Conservation (phyloP, 2,888 invertebrate genomes). For the Drosophila yooni region DNA sequence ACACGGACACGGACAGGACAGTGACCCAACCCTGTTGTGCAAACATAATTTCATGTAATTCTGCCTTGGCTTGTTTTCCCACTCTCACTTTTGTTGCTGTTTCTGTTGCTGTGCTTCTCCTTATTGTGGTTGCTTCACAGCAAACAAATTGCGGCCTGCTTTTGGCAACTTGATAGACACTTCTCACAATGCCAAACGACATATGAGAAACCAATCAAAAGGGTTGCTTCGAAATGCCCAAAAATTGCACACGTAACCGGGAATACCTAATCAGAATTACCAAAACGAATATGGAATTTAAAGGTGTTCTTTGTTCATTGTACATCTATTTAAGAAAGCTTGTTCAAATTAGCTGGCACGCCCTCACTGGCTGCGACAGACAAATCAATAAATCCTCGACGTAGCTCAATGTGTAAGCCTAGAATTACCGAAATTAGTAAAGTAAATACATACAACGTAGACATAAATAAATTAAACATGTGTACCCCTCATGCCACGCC, state of each 20-base stretch:
- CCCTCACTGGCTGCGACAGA: background rate
- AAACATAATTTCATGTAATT: conserved; percentile 74
- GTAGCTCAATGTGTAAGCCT: background rate
- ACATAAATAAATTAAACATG: background rate
- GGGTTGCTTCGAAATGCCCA: background rate
- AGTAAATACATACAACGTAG: background rate
- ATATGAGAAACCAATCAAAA: conserved; percentile 34
- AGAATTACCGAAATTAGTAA: background rate
- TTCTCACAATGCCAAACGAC: conserved; percentile 20
- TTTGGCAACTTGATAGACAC: conserved; percentile 31
- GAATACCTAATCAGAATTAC: background rate
- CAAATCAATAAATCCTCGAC: background rate
- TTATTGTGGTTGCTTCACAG: conserved; percentile 36
- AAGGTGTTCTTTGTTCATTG: background rate
- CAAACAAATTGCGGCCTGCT: conserved; percentile 17
- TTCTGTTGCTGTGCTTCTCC: conserved; percentile 18
- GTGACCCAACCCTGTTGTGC: conserved; percentile 62
- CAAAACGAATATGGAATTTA: background rate
- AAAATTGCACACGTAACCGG: background rate
- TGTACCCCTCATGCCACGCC: background rate
- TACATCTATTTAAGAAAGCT: background rate
- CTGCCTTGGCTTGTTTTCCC: conserved; percentile 54
- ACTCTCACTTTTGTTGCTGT: conserved; percentile 20
- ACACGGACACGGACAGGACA: background rate
- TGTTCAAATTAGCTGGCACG: background rate